phyloP scores from a whole-genome alignment of 1,140 invertebrate genomes.

The Xylocopa sonorina region DNA sequence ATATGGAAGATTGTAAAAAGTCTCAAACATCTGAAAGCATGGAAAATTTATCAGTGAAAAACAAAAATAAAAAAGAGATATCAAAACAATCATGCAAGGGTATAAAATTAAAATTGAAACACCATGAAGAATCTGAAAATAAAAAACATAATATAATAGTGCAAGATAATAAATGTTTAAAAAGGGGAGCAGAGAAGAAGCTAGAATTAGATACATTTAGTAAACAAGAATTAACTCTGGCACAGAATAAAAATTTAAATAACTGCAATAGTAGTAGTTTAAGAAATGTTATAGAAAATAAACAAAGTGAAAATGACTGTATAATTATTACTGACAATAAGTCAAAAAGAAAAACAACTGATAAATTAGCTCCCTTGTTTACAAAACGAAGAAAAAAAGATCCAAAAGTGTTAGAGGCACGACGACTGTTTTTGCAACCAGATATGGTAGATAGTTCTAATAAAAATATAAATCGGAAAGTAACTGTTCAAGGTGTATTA shows the following conservation, averaged over 20 bases:
- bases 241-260: neutral
- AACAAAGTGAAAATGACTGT: constrained; percentile 17
- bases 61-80: neutral
- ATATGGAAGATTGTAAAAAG: constrained; percentile 35
- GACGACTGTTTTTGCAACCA: constrained; percentile 73
- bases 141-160: constrained; percentile 10
- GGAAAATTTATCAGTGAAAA: neutral
- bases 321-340: constrained; percentile 49
- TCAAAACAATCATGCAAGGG: neutral
- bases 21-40: neutral
- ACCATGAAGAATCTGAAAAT: constrained; percentile 14
- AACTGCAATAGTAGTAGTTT: neutral
- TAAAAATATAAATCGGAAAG: constrained; percentile 46
- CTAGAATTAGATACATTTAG: neutral
- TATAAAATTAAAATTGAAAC: neutral
- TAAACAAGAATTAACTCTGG: neutral
- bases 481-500: constrained; percentile 29
- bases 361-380: constrained; percentile 80
- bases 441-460: constrained; percentile 66
- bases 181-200: neutral
- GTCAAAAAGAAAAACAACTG: constrained; percentile 61
- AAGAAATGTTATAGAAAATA: neutral
- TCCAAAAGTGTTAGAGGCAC: constrained; percentile 67
- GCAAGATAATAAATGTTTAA: neutral
- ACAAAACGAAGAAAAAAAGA: constrained; percentile 74